Conservation (phyloP, 2,113 vertebrate genomes). For the Rutilus rutilus region DNA sequence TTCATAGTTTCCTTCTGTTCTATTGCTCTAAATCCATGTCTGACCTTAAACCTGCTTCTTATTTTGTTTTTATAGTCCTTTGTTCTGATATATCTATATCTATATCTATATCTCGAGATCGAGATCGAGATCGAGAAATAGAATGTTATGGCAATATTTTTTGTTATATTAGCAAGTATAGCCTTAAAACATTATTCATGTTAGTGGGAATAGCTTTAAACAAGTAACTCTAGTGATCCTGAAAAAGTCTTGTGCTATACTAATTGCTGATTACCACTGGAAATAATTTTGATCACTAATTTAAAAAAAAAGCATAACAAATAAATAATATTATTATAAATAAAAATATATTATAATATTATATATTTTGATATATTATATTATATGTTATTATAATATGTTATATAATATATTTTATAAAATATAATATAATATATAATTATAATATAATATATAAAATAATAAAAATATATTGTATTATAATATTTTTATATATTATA, state of each 20-base stretch:
- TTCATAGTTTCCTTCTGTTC: conserved; percentile 40
- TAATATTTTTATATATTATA: not conserved
- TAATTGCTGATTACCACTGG: not conserved
- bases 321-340: not conserved
- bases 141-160: not conserved
- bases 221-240: not conserved
- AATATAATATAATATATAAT: no score
- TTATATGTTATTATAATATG: no score
- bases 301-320: not conserved
- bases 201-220: not conserved
- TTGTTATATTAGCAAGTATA: not conserved
- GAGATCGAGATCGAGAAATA: no score
- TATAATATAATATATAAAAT: no score
- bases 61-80: not conserved
- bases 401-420: no score
- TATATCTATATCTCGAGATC: no score
- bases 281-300: not conserved
- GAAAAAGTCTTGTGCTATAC: no score
- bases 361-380: no score
- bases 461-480: not conserved
- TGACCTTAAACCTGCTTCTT: conserved; percentile 10
- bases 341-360: not conserved
- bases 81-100: not conserved
- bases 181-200: not conserved
- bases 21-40: conserved; percentile 1